These are phyloP conservation scores for Erythrolamprus reginae DNA, from an alignment of 2,113 vertebrate species.

Conservation along the genomic window DNA sequence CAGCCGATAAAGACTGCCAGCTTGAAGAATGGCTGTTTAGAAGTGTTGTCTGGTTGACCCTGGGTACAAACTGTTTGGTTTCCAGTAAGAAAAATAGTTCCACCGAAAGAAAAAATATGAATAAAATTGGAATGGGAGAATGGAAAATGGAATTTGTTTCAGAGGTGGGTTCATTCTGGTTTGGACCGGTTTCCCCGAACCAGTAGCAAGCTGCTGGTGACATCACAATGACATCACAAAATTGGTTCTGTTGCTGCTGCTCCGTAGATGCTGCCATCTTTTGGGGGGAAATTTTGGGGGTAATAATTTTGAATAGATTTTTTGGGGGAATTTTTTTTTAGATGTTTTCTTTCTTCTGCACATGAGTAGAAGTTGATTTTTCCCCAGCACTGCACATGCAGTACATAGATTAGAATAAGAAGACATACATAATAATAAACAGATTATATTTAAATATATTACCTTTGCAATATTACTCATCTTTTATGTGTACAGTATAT, in stretches of 20 bases:
- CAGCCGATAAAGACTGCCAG: constrained; percentile 46
- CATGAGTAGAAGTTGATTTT: too few relatives aligned
- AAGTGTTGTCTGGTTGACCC: constrained; percentile 40
- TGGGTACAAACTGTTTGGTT: constrained; percentile 40
- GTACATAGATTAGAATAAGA: not conserved
- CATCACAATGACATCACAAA: too few relatives aligned
- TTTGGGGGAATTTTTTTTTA: too few relatives aligned
- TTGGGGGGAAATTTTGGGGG: too few relatives aligned
- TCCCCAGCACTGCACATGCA: too few relatives aligned
- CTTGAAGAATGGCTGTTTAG: constrained; percentile 40
- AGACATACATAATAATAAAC: not conserved
- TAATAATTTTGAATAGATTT: too few relatives aligned
- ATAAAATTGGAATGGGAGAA: constrained; percentile 27
- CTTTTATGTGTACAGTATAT: not conserved
- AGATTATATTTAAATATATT: not conserved
- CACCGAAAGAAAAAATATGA: constrained; percentile 3
- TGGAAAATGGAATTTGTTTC: constrained; percentile 33
- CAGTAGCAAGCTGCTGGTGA: too few relatives aligned
- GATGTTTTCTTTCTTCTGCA: too few relatives aligned
- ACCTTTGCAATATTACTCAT: not conserved
- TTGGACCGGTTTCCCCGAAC: too few relatives aligned
- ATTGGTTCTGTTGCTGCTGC: too few relatives aligned
- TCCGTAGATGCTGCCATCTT: too few relatives aligned
- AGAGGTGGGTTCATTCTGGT: too few relatives aligned
- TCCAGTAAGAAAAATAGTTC: constrained; percentile 10